Evolutionary conservation across 1,140 invertebrate species (phyloP).

Genomic region (Paraescarpia echinospica): DNA sequence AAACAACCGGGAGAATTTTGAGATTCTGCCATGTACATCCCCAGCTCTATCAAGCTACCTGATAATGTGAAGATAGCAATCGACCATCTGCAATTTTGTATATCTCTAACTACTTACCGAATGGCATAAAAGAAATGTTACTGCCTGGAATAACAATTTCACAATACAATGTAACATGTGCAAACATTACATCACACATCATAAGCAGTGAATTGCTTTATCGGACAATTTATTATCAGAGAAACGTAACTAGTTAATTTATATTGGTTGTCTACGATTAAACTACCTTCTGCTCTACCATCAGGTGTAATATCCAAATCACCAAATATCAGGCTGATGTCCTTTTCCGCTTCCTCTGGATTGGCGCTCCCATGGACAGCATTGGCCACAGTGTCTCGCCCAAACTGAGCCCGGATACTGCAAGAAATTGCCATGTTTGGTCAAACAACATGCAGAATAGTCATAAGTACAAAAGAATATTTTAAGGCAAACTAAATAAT

Average conservation of each 20-base stretch:
- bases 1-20: too few relatives aligned
- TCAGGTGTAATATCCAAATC: conserved; percentile 49
- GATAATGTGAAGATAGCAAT: too few relatives aligned
- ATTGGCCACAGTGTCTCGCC: conserved; percentile 48
- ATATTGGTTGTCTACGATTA: neutral
- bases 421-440: neutral
- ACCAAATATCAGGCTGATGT: conserved; percentile 53
- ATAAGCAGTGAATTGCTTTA: neutral
- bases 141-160: too few relatives aligned
- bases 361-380: conserved; percentile 53
- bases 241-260: neutral
- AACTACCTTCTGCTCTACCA: conserved; percentile 47
- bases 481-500: neutral
- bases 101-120: too few relatives aligned
- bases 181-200: too few relatives aligned
- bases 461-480: neutral
- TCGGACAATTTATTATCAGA: neutral
- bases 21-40: too few relatives aligned
- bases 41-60: too few relatives aligned
- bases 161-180: too few relatives aligned
- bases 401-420: conserved; percentile 43
- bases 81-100: too few relatives aligned
- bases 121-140: too few relatives aligned
- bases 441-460: neutral
- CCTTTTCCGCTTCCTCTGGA: conserved; percentile 40